Evolutionary conservation across 2,888 invertebrate species (phyloP), one percentile per base, ranked within the genome.

Genomic region (Mycalesis mineus): DNA sequence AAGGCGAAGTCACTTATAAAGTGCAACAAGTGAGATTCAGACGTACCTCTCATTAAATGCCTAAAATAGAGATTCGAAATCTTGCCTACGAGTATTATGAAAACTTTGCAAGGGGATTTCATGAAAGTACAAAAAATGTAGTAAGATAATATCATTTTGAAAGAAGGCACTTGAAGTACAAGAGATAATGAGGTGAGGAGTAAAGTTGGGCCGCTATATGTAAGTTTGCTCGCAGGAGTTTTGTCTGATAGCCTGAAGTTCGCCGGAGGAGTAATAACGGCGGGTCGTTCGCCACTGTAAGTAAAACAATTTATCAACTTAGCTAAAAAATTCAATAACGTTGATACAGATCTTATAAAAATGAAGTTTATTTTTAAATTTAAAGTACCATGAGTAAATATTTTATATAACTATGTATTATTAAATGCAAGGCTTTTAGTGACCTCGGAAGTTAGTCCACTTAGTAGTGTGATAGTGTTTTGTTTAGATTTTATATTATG

Each of bases 201-300:
- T 65, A 66, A 69, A 71, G 65, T 57, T 68, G 74, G 71, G 71
- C 78, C 68, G 93, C 93, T 95, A 95, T 91, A 95, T 95, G 91
- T 93, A 95, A 78, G 95, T 95, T 88, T 95, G 95, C 91, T 95
- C 95, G 90, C 95, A 94, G 87, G 95, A 95, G 84, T 95, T 95
- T 87, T 95, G 94, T 74, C 95, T 92, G 84, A 93, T 92, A 77
- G 93, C 93, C 81, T 91, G 92, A 74, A 95, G 91, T 82, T 94
- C 94, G 82, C 94, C 94, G 79, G 95, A 94, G 71, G 95, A 95
- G 91, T 95, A 95, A 92, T 95, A 95, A 71, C 94, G 85, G 68
- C 88, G 82, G 58, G 89, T 93, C 70, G 95, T 94, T 75, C 94
- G 93, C 86, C 94, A 94, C 92, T 95, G 95, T 77, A 94, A 93